Evolutionary conservation across 2,113 vertebrate species (phyloP).

Genomic region (Bubo bubo): DNA sequence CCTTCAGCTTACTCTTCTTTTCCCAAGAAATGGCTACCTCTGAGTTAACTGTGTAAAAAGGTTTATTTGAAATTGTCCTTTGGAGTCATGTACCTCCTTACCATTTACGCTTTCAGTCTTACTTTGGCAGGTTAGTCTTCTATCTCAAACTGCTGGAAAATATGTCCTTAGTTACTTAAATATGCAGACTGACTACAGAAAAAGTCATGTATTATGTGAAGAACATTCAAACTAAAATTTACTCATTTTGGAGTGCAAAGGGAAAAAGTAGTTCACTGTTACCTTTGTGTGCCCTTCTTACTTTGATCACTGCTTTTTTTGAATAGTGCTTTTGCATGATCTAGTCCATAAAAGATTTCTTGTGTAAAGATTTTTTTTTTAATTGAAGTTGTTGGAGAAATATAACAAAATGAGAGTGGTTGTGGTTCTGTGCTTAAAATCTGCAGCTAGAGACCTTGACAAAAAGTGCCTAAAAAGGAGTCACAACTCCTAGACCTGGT

Average conservation of each 20-base stretch:
- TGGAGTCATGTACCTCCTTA: not conserved
- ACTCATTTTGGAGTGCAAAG: not conserved
- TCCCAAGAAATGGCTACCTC: not conserved
- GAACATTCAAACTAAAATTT: not conserved
- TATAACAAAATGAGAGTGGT: not conserved
- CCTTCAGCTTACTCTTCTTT: not conserved
- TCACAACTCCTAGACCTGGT: not conserved
- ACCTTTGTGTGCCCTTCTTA: not conserved
- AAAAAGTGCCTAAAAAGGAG: not conserved
- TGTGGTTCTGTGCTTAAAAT: not conserved
- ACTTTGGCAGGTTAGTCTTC: not conserved
- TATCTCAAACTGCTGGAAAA: not conserved
- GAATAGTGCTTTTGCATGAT: not conserved
- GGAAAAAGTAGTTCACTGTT: not conserved
- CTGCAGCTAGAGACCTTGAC: not conserved
- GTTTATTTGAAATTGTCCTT: not conserved
- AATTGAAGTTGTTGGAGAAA: not conserved
- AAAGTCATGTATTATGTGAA: not conserved
- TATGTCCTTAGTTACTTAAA: not conserved
- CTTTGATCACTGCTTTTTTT: not conserved
- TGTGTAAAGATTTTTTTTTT: not conserved
- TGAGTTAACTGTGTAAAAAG: not conserved
- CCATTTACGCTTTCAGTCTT: not conserved
- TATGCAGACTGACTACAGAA: not conserved
- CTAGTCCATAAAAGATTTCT: not conserved